Conservation (phyloP, 1,140 invertebrate genomes). For the Nasonia vitripennis region DNA sequence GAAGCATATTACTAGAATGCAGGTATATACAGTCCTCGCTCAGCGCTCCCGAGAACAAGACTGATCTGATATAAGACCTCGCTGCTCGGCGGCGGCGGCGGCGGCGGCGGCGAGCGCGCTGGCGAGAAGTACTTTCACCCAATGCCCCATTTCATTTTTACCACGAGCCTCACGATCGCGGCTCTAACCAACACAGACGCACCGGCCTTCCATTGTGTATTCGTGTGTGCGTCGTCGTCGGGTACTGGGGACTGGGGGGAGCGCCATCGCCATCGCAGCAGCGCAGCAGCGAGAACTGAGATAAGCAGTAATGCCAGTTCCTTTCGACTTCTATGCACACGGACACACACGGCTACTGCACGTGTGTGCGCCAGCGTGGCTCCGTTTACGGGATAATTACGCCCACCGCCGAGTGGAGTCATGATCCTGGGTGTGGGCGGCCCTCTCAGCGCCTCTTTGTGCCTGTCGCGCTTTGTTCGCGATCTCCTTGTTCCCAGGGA, state of each 20-base stretch:
- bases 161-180: slow-evolving; percentile 29
- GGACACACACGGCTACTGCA: not conserved
- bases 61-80: slow-evolving; percentile 67
- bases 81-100: slow-evolving; percentile 36
- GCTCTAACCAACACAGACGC: not conserved
- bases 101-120: not conserved
- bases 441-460: slow-evolving; percentile 41
- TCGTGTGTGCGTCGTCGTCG: too few species aligned
- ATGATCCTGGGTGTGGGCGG: slow-evolving; percentile 24
- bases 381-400: slow-evolving; percentile 58
- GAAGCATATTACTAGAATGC: not conserved
- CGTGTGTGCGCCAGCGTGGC: not conserved
- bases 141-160: slow-evolving; percentile 76
- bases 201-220: not conserved
- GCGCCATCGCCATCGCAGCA: too few species aligned
- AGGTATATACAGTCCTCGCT: not conserved
- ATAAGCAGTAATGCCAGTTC: slow-evolving; percentile 7
- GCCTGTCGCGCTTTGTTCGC: slow-evolving; percentile 38
- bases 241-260: not conserved
- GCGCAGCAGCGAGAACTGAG: too few species aligned
- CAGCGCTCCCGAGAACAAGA: slow-evolving; percentile 44
- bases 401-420: slow-evolving; percentile 43
- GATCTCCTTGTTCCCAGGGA: not conserved
- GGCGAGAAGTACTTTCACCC: slow-evolving; percentile 70
- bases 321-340: slow-evolving; percentile 43